Conservation (phyloP, 2,797 vertebrate species). For the Harpagifer antarcticus region DNA sequence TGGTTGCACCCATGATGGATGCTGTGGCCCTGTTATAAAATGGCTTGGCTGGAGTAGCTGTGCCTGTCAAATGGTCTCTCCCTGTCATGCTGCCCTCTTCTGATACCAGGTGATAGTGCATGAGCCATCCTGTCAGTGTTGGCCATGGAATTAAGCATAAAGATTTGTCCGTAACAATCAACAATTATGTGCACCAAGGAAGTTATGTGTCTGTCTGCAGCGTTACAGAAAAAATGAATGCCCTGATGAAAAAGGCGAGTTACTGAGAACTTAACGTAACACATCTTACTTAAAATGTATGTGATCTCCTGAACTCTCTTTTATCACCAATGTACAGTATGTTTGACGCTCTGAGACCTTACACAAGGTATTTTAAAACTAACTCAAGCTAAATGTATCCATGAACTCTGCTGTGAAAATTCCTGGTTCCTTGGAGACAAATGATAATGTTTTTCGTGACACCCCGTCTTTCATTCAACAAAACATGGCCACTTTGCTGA, state of each 20-base stretch:
- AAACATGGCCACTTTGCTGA: not conserved
- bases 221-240: too few relatives aligned
- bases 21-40: conserved; percentile 39
- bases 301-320: not conserved
- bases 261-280: too few relatives aligned
- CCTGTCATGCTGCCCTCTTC: conserved; percentile 21
- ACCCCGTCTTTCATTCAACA: not conserved
- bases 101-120: conserved; percentile 6
- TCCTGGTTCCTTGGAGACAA: not conserved
- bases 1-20: conserved; percentile 50
- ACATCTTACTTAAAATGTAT: not conserved
- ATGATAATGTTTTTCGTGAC: not conserved
- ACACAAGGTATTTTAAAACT: not conserved
- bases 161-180: not conserved
- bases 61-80: conserved; percentile 12
- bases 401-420: not conserved
- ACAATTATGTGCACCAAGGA: too few relatives aligned
- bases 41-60: conserved; percentile 16
- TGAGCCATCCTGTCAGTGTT: not conserved
- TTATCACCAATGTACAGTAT: not conserved
- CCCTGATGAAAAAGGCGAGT: too few relatives aligned
- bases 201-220: too few relatives aligned
- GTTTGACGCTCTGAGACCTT: not conserved
- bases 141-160: not conserved
- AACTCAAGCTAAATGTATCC: not conserved